Percentiles rank a stretch among this genome's conserved stretches.
phyloP scores from a whole-genome alignment of 35 echinoderm and acorn worm species.

The Apostichopus japonicus region DNA sequence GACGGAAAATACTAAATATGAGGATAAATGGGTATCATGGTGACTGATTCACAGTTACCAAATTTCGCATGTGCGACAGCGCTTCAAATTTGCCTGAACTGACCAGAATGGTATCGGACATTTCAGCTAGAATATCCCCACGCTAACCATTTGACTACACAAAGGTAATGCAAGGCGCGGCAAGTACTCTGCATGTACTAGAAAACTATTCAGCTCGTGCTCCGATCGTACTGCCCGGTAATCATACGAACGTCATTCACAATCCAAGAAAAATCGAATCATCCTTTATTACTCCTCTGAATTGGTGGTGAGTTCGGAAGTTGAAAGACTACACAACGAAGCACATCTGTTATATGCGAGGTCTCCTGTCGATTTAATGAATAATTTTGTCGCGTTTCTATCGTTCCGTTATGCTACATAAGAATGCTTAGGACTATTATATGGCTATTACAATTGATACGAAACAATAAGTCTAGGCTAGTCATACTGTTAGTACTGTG shows the following conservation, averaged over 20 bases:
- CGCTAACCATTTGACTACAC: not conserved
- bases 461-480: no score
- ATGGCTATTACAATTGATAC: no score
- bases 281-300: not conserved
- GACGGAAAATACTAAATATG: constrained; percentile 15
- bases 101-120: not conserved
- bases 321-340: not conserved
- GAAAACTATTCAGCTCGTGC: no score
- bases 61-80: not conserved
- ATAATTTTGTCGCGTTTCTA: not conserved
- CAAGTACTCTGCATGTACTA: no score
- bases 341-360: not conserved
- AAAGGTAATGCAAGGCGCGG: no score
- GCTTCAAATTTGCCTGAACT: not conserved
- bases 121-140: not conserved
- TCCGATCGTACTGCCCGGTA: no score
- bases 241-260: not conserved
- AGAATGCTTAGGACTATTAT: not conserved
- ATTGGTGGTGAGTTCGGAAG: constrained; percentile 2
- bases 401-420: not conserved
- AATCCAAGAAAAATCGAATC: not conserved
- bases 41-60: not conserved
- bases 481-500: no score
- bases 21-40: constrained; percentile 18
- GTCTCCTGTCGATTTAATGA: not conserved